These are phyloP conservation scores for Psophia crepitans DNA, from an alignment of 2,113 vertebrate species.

Conservation along the genomic window DNA sequence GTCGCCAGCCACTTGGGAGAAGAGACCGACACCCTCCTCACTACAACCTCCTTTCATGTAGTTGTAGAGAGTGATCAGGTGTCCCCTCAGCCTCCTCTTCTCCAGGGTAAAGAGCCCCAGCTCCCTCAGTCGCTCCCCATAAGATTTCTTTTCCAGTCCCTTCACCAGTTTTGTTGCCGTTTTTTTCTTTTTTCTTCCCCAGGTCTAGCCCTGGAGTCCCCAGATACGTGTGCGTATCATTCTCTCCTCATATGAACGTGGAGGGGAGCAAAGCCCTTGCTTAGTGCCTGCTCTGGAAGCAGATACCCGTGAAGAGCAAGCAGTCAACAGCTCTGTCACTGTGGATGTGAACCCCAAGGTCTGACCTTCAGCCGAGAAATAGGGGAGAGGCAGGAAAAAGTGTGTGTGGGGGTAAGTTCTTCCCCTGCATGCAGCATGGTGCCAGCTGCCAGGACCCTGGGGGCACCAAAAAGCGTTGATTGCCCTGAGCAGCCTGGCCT, in stretches of 20 bases:
- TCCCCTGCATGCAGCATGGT: not conserved
- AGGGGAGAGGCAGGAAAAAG: not conserved
- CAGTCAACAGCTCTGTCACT: not conserved
- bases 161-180: too few relatives aligned
- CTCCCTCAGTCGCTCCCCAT: too few relatives aligned
- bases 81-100: too few relatives aligned
- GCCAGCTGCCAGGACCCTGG: not conserved
- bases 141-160: too few relatives aligned
- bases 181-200: too few relatives aligned
- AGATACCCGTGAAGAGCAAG: not conserved
- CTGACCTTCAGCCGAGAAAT: not conserved
- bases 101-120: too few relatives aligned
- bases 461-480: not conserved
- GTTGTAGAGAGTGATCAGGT: too few relatives aligned
- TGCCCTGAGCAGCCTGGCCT: not conserved
- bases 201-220: not conserved
- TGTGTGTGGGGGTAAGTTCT: rapidly evolving
- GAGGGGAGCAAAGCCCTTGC: not conserved
- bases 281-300: not conserved
- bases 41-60: too few relatives aligned
- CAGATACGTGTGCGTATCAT: not conserved
- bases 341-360: not conserved
- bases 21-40: too few relatives aligned
- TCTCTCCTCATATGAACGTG: not conserved
- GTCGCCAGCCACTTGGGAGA: too few relatives aligned